Conservation (phyloP, 2,888 invertebrate genomes). For the Dromius quadrimaculatus region DNA sequence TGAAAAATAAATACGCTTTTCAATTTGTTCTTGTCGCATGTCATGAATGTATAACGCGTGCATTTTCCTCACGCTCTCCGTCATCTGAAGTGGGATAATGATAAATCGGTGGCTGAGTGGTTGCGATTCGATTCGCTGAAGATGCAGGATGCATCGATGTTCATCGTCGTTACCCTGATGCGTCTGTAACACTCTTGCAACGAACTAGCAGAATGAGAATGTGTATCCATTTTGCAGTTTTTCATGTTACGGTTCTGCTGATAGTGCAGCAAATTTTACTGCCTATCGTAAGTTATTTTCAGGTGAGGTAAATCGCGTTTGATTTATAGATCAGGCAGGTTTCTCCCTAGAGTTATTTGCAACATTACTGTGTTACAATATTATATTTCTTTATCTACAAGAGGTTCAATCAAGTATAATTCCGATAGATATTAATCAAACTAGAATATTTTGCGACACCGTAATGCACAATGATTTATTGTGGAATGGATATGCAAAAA, state of each 20-base stretch:
- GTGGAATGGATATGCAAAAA: too few species aligned
- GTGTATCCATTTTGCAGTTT: slow-evolving; percentile 12
- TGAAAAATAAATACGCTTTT: not conserved
- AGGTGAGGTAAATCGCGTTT: not conserved
- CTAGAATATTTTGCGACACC: too few species aligned
- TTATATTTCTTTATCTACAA: too few species aligned
- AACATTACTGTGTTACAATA: too few species aligned
- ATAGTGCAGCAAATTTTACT: slow-evolving; percentile 8
- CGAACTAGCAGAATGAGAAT: not conserved
- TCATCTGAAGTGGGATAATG: slow-evolving; percentile 33
- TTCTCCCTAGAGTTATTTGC: too few species aligned
- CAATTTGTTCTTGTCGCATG: slow-evolving; percentile 3
- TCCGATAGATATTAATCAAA: too few species aligned
- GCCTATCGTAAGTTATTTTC: not conserved
- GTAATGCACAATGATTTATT: too few species aligned
- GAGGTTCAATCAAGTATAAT: too few species aligned
- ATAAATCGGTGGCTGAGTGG: slow-evolving; percentile 31
- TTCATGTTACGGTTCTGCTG: slow-evolving; percentile 1
- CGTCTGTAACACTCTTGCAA: not conserved
- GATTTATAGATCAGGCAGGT: not conserved
- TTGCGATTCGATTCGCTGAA: not conserved
- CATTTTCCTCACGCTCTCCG: slow-evolving; percentile 7
- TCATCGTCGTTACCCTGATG: slow-evolving; percentile 5
- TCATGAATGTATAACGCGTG: slow-evolving; percentile 2
- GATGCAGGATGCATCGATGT: slow-evolving; percentile 16